phyloP scores from a whole-genome alignment of 2,888 invertebrate species.

The Podotricha telesiphe region DNA sequence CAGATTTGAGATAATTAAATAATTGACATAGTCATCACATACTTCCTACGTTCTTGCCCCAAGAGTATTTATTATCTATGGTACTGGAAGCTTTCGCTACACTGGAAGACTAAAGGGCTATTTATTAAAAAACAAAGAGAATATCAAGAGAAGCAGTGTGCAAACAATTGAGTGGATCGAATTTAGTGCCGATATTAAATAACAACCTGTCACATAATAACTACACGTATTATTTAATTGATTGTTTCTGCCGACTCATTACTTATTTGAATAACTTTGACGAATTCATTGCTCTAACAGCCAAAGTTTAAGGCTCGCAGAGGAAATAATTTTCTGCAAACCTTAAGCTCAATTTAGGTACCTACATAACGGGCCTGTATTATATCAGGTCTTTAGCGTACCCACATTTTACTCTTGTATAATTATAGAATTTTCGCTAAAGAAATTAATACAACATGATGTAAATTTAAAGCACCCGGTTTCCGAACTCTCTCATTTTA shows the following conservation, averaged over 20 bases:
- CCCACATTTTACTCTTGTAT: constrained; percentile 37
- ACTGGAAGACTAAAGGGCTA: constrained; percentile 79
- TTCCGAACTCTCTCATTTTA: constrained; percentile 82
- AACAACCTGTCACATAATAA: constrained; percentile 67
- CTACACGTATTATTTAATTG: constrained; percentile 75
- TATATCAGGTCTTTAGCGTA: constrained; percentile 31
- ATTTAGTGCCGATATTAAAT: constrained; percentile 62
- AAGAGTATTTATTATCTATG: constrained; percentile 68
- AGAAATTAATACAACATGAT: constrained; percentile 76
- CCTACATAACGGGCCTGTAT: constrained; percentile 27
- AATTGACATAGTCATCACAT: constrained; percentile 84
- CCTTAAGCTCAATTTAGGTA: constrained; percentile 16
- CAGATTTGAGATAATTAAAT: constrained; percentile 75
- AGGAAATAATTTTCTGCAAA: constrained; percentile 19
- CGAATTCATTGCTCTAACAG: constrained; percentile 23
- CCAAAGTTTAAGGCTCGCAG: constrained; percentile 21
- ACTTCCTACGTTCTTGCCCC: constrained; percentile 77
- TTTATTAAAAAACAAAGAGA: constrained; percentile 55
- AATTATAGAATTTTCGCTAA: constrained; percentile 60
- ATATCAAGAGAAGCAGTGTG: constrained; percentile 63
- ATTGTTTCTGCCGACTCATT: constrained; percentile 68
- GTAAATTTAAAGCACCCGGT: constrained; percentile 84
- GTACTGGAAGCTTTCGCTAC: constrained; percentile 72
- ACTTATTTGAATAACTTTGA: constrained; percentile 32
- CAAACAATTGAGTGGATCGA: constrained; percentile 64